Percentiles rank a stretch among this genome's conserved stretches.
phyloP scores from a whole-genome alignment of 2,113 vertebrate genomes.

The Podiceps cristatus region DNA sequence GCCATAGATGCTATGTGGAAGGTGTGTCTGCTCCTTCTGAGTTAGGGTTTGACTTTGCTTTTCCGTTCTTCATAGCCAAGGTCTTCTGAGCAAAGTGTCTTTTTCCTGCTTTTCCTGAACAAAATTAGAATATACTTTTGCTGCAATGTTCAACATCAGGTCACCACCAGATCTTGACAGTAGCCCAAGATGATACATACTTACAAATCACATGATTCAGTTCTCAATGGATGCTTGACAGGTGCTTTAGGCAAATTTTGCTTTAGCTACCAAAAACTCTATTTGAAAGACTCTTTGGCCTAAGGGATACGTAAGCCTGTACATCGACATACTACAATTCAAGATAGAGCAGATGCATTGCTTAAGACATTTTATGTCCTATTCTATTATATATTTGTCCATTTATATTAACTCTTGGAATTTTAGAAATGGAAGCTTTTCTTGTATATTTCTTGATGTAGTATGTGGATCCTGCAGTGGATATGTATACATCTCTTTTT shows the following conservation, averaged over 20 bases:
- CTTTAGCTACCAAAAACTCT: conserved; percentile 38
- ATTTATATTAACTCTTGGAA: neutral
- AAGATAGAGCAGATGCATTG: neutral
- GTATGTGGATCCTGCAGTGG: neutral
- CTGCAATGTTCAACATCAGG: neutral
- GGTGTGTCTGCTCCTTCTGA: neutral
- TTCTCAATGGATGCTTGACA: conserved; percentile 15
- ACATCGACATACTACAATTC: conserved; percentile 7
- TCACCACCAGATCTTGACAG: conserved; percentile 20
- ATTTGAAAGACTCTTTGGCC: conserved; percentile 37
- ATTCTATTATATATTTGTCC: conserved; percentile 6
- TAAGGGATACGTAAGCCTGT: neutral
- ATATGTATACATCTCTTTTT: neutral
- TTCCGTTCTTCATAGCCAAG: neutral
- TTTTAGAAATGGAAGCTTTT: neutral
- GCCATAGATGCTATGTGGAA: neutral
- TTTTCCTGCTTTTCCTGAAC: neutral
- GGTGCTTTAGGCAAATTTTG: conserved; percentile 55
- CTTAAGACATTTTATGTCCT: conserved; percentile 15
- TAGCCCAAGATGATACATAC: neutral
- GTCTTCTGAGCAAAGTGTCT: neutral
- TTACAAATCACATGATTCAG: neutral
- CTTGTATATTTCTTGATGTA: neutral
- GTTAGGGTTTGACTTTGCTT: conserved; percentile 10
- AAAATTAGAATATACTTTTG: neutral